Base-by-base conservation (phyloP, 2,888 invertebrate genomes). In the Macrophya alboannulata region DNA sequence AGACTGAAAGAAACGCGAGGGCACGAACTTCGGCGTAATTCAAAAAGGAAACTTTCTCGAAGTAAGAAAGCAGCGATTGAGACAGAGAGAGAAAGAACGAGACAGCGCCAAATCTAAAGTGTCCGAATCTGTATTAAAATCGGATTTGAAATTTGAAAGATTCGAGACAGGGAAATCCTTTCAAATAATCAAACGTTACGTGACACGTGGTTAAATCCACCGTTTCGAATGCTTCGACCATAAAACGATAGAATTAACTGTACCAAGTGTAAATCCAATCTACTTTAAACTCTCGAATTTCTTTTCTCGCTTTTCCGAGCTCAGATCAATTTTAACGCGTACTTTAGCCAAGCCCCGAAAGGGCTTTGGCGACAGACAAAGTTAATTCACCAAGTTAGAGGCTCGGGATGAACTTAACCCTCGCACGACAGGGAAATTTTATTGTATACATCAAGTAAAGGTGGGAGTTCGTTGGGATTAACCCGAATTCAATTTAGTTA, bases 321-420 rank as follows among this genome's bases (percentile, higher is more conserved):
- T 31, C 8, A n/a, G 77, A 25, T 12, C 40, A 81, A 81, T 59
- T 81, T 81, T 62, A 59, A 62, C 81, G 62, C 62, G 59, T 81
- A 81, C 59, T 81, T 62, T 62, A 62, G 43, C 81, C 10, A 40
- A 62, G 59, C 59, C 62, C 62, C 21, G 17, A 81, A 81, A 62
- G 81, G 81, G 59, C 59, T 81, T 40, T 51, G 59, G 25, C 62
- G 81, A 62, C 51, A 77, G 77, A 55, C 81, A 40, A 81, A 81
- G 81, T 81, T 81, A 81, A 81, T 81, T 81, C 62, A 62, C 81
- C 81, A 59, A 81, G 81, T 81, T 81, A 81, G 81, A 81, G 62
- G 15, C 59, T 62, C 51, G n/a, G 62, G 62, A 59, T 15, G 51
- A 81, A 62, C 40, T 77, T 6, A 51, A 81, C 81, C 43, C 40